These are phyloP conservation scores for Puffinus mauretanicus DNA, from an alignment of 2,113 vertebrate genomes.

Conservation along the genomic window DNA sequence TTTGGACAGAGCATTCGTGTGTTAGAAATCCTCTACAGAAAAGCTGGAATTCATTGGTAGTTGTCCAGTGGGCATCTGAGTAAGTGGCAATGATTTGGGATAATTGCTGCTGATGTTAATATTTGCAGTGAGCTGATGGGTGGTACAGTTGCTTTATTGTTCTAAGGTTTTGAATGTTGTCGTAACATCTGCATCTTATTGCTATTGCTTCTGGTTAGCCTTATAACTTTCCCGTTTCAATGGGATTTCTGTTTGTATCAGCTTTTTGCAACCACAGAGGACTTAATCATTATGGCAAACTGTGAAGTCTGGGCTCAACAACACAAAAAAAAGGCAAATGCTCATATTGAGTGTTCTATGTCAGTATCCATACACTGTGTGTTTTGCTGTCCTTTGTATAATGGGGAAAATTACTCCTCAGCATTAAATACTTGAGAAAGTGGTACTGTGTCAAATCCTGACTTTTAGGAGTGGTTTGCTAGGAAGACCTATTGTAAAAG, in stretches of 20 bases:
- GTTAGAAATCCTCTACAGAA: not conserved
- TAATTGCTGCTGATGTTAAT: not conserved
- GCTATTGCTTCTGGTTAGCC: not conserved
- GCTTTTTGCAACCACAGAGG: not conserved
- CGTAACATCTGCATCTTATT: not conserved
- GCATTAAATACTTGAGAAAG: not conserved
- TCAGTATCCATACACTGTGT: not conserved
- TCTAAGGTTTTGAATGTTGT: not conserved
- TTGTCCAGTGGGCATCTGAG: not conserved
- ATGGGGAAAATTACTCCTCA: not conserved
- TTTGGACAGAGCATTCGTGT: not conserved
- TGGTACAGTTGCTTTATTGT: not conserved
- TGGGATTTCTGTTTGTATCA: not conserved
- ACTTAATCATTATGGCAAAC: not conserved
- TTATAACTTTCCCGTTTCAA: not conserved
- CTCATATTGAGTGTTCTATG: not conserved
- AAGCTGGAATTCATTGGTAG: not conserved
- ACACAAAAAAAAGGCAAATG: not conserved
- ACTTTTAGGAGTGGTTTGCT: not conserved
- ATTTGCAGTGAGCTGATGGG: not conserved
- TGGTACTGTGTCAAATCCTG: not conserved
- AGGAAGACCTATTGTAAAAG: not conserved
- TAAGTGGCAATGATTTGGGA: not conserved
- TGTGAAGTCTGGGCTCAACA: not conserved
- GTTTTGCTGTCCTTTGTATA: not conserved